These are phyloP conservation scores for Hydrocynus forskahlii DNA, from an alignment of 2,797 vertebrate genomes.

Conservation along the genomic window DNA sequence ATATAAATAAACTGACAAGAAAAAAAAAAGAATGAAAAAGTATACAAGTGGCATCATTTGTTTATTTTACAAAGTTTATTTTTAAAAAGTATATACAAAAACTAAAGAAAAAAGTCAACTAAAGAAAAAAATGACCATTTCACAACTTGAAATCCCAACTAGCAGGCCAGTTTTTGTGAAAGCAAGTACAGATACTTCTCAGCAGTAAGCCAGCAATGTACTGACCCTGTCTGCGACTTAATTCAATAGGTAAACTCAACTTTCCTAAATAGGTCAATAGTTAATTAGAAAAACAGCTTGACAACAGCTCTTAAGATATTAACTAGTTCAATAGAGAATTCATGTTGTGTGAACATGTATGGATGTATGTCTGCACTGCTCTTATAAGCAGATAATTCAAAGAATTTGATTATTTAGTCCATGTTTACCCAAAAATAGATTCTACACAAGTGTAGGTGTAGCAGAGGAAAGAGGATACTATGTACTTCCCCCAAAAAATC, in stretches of 20 bases:
- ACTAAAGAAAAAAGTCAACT: neutral
- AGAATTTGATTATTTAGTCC: neutral
- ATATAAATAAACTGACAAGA: neutral
- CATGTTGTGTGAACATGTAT: neutral
- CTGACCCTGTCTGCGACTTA: neutral
- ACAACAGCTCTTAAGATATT: neutral
- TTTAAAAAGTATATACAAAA: conserved; percentile 34
- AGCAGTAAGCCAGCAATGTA: neutral
- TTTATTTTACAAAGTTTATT: conserved; percentile 24
- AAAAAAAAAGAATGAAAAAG: neutral
- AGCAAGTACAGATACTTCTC: neutral
- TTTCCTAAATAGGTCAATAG: neutral
- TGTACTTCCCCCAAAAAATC: conserved; percentile 16
- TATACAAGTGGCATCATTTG: neutral
- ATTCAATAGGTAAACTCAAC: neutral
- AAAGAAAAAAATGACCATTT: neutral
- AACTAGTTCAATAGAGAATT: neutral
- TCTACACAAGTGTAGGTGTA: conserved; percentile 62
- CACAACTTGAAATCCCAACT: too few species aligned
- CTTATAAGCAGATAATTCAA: neutral
- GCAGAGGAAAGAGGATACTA: conserved; percentile 45
- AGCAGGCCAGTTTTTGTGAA: neutral
- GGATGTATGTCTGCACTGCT: neutral
- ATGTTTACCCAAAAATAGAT: neutral
- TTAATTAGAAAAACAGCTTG: neutral